These are phyloP conservation scores for Drosophila fuyamai DNA, from an alignment of 1,140 invertebrate genomes.

Conservation along the genomic window DNA sequence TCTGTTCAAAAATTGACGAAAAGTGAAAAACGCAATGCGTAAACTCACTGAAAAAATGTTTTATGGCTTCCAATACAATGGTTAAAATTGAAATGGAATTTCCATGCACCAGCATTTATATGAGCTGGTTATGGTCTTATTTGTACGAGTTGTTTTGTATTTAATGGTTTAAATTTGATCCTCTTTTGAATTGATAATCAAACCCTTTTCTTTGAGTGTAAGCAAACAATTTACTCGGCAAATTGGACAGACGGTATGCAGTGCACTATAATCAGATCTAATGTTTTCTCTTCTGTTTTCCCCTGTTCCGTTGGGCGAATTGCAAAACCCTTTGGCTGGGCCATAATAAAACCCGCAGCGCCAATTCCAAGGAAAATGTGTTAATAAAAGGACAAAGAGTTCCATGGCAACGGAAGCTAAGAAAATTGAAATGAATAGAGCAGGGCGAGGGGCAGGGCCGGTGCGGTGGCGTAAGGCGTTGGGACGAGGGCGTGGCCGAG, in stretches of 20 bases:
- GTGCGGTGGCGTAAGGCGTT: no score
- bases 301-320: slow-evolving; percentile 1
- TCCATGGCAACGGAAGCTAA: slow-evolving; percentile 23
- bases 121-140: no score
- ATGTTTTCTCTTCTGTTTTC: slow-evolving; percentile 30
- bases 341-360: slow-evolving; percentile 25
- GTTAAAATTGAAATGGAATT: no score
- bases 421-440: slow-evolving; percentile 60
- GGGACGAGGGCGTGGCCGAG: not conserved
- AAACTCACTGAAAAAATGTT: no score
- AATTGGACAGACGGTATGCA: slow-evolving; percentile 39
- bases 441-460: not conserved
- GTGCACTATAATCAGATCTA: slow-evolving; percentile 47
- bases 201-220: not conserved
- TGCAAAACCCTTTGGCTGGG: slow-evolving; percentile 35
- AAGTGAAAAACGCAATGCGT: no score
- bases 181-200: not conserved
- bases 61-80: no score
- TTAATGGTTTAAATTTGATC: not conserved
- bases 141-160: no score
- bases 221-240: slow-evolving; percentile 32
- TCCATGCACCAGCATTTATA: no score
- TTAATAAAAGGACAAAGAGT: slow-evolving; percentile 66
- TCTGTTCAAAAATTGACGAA: no score
- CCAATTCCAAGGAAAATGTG: slow-evolving; percentile 52